These are phyloP conservation scores for Chelonia mydas DNA, from an alignment of 2,797 vertebrate species.

Conservation along the genomic window DNA sequence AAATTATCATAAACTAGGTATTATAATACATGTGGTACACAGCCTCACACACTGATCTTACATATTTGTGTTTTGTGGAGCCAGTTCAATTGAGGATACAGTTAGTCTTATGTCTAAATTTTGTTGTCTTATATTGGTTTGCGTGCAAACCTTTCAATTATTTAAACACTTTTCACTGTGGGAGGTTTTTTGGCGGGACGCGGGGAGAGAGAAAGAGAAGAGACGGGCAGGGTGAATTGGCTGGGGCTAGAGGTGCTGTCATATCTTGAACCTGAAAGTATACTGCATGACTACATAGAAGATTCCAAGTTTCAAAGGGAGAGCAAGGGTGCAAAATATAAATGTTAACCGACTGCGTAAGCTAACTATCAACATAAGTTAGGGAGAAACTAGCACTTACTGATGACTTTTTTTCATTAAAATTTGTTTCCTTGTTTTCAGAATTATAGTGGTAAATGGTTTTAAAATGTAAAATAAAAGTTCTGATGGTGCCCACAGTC, in stretches of 20 bases:
- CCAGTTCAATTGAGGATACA: background rate
- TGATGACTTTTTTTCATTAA: background rate
- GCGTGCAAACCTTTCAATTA: background rate
- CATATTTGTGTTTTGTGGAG: background rate
- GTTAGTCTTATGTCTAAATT: background rate
- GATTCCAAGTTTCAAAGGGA: background rate
- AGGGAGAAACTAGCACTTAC: too few species aligned
- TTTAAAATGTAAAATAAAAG: background rate
- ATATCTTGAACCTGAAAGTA: background rate
- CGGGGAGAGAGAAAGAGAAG: background rate
- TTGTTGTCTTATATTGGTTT: background rate
- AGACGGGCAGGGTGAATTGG: background rate
- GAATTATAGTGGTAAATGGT: background rate
- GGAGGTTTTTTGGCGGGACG: rapidly evolving
- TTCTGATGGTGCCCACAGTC: background rate
- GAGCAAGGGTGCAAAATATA: background rate
- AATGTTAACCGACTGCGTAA: background rate
- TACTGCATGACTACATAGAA: background rate
- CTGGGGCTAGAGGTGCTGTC: background rate
- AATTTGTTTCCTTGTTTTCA: background rate
- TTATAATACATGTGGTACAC: background rate
- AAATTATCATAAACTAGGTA: background rate
- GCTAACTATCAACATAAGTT: background rate
- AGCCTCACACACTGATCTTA: background rate
- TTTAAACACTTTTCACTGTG: background rate